Percentiles rank a stretch among this genome's conserved stretches.
Conservation (phyloP, 35 echinoderm and acorn worm species). For the Hemicentrotus pulcherrimus region DNA sequence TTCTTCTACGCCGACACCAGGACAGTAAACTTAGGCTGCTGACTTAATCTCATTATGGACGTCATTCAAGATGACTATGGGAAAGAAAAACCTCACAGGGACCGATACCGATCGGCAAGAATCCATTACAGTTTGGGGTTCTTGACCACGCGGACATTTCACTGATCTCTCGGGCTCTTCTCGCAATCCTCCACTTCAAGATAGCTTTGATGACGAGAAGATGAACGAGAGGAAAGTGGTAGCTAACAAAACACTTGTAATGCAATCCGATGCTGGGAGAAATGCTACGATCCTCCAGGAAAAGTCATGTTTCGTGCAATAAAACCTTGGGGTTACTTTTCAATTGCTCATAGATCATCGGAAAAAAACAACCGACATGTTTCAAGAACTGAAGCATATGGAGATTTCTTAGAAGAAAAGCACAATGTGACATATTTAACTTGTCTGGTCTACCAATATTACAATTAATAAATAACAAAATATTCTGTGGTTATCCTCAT, state of each 20-base stretch:
- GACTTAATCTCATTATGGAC: not conserved
- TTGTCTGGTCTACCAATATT: too few species aligned
- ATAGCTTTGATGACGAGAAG: not conserved
- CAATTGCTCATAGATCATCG: not conserved
- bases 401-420: too few species aligned
- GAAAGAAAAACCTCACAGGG: slow-evolving; percentile 2
- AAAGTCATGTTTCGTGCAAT: not conserved
- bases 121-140: slow-evolving; percentile 17
- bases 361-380: not conserved
- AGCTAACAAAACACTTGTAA: not conserved
- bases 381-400: too few species aligned
- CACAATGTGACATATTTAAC: too few species aligned
- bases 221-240: not conserved
- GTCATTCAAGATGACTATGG: not conserved
- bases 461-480: too few species aligned
- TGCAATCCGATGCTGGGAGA: not conserved
- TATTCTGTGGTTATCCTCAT: too few species aligned
- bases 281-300: not conserved
- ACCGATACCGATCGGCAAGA: not conserved
- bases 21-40: slow-evolving; percentile 16
- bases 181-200: not conserved
- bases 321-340: not conserved
- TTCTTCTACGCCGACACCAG: not conserved
- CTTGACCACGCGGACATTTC: not conserved
- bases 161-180: not conserved